A percentile compares a stretch with the other conserved stretches of the same genome.
Evolutionary conservation across 1,140 invertebrate species (phyloP).

Genomic region (Bombus impatiens): DNA sequence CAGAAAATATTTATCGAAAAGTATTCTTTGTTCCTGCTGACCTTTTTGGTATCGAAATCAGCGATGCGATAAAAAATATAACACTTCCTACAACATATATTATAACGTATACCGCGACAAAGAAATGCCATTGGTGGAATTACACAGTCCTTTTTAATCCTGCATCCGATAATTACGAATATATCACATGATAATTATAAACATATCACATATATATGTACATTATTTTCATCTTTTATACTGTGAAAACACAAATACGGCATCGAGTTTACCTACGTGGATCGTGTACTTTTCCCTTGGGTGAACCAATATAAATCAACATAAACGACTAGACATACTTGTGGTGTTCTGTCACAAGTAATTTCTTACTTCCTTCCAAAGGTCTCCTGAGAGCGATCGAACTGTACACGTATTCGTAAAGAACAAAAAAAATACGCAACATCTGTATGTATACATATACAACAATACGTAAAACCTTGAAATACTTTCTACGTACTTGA

Average conservation of each 20-base stretch:
- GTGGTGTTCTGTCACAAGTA: conserved; percentile 49
- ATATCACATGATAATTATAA: conserved; percentile 60
- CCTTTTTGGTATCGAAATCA: conserved; percentile 17
- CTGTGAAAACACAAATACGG: conserved; percentile 46
- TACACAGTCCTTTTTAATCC: conserved; percentile 40
- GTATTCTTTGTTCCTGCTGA: conserved; percentile 33
- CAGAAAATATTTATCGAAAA: background rate
- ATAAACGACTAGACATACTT: conserved; percentile 67
- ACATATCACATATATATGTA: conserved; percentile 58
- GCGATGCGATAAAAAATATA: conserved; percentile 33
- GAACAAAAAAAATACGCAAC: conserved; percentile 16
- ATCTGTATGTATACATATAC: conserved; percentile 3
- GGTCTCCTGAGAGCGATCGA: conserved; percentile 55
- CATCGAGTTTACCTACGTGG: conserved; percentile 22
- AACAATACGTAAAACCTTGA: conserved; percentile 40
- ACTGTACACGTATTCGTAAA: conserved; percentile 5
- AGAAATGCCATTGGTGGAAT: conserved; percentile 61
- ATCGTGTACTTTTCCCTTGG: conserved; percentile 11
- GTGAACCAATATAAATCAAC: conserved; percentile 50
- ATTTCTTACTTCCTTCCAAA: conserved; percentile 48
- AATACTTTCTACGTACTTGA: conserved; percentile 43
- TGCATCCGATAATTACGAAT: conserved; percentile 47
- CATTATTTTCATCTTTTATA: conserved; percentile 41
- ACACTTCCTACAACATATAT: conserved; percentile 21
- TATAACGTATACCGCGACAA: background rate